Conservation (phyloP, 2,888 invertebrate genomes). For the Xestia rhomboidea region DNA sequence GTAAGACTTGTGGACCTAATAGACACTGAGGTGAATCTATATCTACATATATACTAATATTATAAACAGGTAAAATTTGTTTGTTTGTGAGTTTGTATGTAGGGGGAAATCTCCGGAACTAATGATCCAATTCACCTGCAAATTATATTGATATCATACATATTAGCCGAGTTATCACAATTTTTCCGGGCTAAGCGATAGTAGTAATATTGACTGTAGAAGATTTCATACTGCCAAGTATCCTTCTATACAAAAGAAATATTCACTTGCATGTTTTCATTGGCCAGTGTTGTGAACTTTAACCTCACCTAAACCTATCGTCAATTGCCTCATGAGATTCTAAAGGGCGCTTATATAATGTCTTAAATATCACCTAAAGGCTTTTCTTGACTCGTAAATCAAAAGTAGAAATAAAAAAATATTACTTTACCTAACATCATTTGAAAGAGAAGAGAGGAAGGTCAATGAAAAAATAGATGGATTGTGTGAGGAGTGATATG, state of each 20-base stretch:
- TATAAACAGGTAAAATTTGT: too few relatives aligned
- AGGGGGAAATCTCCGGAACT: too few relatives aligned
- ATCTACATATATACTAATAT: too few relatives aligned
- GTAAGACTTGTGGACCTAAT: neutral
- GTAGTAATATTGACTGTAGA: neutral
- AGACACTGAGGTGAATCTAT: neutral
- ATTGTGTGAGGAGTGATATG: neutral
- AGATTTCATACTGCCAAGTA: neutral
- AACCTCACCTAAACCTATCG: slow-evolving; percentile 27
- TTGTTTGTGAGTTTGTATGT: too few relatives aligned
- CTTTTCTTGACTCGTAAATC: slow-evolving; percentile 10
- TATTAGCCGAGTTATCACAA: too few relatives aligned
- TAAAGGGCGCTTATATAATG: slow-evolving; percentile 57
- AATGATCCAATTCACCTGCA: too few relatives aligned
- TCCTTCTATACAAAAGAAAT: neutral
- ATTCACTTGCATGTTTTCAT: slow-evolving; percentile 5
- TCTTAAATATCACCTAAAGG: slow-evolving; percentile 41
- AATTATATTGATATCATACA: too few relatives aligned
- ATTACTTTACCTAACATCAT: neutral
- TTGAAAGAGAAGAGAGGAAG: neutral
- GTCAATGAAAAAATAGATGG: neutral
- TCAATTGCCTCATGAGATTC: slow-evolving; percentile 31
- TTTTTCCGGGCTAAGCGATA: too few relatives aligned
- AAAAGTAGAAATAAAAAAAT: slow-evolving; percentile 8
- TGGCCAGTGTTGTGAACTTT: slow-evolving; percentile 45